phyloP scores from a whole-genome alignment of 2,888 invertebrate genomes.

The Lepidocyrtinus sp. region DNA sequence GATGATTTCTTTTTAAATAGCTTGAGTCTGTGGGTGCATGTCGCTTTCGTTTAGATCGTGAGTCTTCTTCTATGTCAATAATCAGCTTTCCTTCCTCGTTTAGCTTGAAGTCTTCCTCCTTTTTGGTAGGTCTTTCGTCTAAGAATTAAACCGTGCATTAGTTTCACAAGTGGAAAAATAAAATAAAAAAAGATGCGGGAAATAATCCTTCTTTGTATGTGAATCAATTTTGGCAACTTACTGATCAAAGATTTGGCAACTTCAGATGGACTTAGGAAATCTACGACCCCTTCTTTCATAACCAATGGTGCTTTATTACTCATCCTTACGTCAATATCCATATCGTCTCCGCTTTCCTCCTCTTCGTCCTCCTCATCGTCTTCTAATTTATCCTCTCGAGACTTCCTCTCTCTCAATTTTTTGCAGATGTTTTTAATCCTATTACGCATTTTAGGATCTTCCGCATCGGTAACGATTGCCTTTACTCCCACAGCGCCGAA shows the following conservation, averaged over 20 bases:
- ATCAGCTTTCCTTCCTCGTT: constrained; percentile 67
- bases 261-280: constrained; percentile 66
- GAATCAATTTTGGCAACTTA: constrained; percentile 51
- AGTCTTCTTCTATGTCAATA: constrained; percentile 54
- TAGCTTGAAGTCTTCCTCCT: constrained; percentile 64
- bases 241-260: constrained; percentile 67
- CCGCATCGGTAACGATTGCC: constrained; percentile 64
- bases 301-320: constrained; percentile 57
- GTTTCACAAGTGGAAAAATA: background rate
- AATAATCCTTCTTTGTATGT: background rate
- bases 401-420: constrained; percentile 61
- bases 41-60: constrained; percentile 44
- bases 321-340: constrained; percentile 53
- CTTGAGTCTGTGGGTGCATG: constrained; percentile 48
- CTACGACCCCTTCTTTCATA: constrained; percentile 69
- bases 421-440: constrained; percentile 67
- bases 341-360: constrained; percentile 57
- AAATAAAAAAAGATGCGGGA: too few relatives aligned
- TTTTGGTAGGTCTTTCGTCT: constrained; percentile 59
- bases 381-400: constrained; percentile 56
- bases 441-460: constrained; percentile 62
- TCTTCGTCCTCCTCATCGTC: constrained; percentile 41
- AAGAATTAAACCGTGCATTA: constrained; percentile 19
- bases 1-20: constrained; percentile 26
- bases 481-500: constrained; percentile 67